Evolutionary conservation across 2,888 invertebrate species (phyloP).

Genomic region (Leptothorax acervorum): DNA sequence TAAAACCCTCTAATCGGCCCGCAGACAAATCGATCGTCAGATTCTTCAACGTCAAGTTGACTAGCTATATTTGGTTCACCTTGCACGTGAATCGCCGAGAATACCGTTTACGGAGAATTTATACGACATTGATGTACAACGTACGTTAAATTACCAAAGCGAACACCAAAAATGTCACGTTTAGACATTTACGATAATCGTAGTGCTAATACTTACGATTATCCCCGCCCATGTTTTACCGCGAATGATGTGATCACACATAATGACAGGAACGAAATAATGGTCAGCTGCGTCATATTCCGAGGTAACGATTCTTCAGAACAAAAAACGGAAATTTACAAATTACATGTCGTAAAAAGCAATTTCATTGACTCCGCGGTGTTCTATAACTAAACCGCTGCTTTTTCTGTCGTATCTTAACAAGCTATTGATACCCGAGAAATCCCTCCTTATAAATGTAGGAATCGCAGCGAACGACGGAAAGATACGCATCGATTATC

Average conservation of each 20-base stretch:
- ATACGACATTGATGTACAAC: slow-evolving; percentile 23
- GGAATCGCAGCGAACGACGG: not conserved
- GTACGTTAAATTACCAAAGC: not conserved
- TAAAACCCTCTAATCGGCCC: slow-evolving; percentile 36
- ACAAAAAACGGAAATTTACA: not conserved
- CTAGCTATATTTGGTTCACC: slow-evolving; percentile 65
- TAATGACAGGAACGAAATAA: not conserved
- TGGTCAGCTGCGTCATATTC: not conserved
- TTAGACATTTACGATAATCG: slow-evolving; percentile 14
- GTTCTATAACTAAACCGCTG: not conserved
- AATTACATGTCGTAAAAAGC: not conserved
- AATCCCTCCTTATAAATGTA: not conserved
- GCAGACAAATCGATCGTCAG: slow-evolving; percentile 57
- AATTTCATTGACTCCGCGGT: not conserved
- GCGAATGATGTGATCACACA: not conserved
- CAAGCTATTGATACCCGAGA: not conserved
- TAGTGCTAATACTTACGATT: not conserved
- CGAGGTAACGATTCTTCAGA: not conserved
- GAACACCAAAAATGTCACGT: slow-evolving; percentile 15
- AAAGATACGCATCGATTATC: not conserved
- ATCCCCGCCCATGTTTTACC: not conserved
- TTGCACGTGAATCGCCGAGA: slow-evolving; percentile 63
- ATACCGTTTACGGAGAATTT: slow-evolving; percentile 32
- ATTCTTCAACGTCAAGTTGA: slow-evolving; percentile 42
- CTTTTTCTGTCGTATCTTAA: not conserved